Base-by-base conservation (phyloP, 1,140 invertebrate genomes). In the Zeugodacus cucurbitae region DNA sequence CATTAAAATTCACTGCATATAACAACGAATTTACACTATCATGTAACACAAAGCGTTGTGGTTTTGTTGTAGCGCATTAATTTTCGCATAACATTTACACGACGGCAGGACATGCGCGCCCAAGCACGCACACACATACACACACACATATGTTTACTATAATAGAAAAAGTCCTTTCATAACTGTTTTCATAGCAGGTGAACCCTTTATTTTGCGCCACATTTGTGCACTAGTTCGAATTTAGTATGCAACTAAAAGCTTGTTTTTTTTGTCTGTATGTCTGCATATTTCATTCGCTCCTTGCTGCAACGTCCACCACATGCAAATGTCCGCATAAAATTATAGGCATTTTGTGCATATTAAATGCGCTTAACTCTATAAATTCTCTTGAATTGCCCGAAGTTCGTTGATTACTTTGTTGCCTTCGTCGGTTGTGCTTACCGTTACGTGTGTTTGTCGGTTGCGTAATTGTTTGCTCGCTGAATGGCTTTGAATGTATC, bases 341-440 rank as follows among this genome's bases (percentile, higher is more conserved):
- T 82, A 82, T 82, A 82, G 74, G 74, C 41, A 82, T 82, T 82
- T 82, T 82, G 74, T 82, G 74, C 74, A 82, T 82, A 82, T 82
- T 82, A 82, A 82, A 82, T 34, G 58, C 29, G 32, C 58, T 58
- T 87, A 62, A 87, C 85, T 87, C 26, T 29, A 87, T 87, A 87
- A 87, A 87, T 87, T 87, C 48, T 14, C 37, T 37, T 34, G 34
- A 87, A 87, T 57, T 48, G 37, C 44, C 48, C 10, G 26, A 82
- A 41, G n/a, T 82, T 26, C 41, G 41, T 82, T 82, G 74, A 11
- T 37, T 44, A 78, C 70, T 41, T 29, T 62, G 58, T 62, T 62
- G 26, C n/a, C n/a, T 26, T 62, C n/a, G 58, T 62, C n/a, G 58
- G 6, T 62, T 62, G 22, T 62, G 58, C 17, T 14, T 7, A n/a